Base-by-base conservation (phyloP, 2,888 invertebrate species). In the Psylliodes chrysocephalus region DNA sequence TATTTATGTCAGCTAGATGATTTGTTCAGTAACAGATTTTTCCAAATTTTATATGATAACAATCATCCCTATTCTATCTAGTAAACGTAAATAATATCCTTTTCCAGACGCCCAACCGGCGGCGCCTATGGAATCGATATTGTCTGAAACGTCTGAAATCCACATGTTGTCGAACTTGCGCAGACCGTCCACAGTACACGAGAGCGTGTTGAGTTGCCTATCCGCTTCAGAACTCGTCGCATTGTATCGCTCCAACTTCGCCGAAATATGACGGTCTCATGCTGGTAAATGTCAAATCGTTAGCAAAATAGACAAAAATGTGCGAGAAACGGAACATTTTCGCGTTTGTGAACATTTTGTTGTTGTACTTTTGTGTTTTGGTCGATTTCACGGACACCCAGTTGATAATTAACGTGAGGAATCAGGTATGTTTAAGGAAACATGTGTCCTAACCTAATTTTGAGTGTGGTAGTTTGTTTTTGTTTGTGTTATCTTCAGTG, bases 341-440 rank as follows among this genome's bases (percentile, higher is more conserved):
- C 14, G 18, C 46, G 46, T 63, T 47, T 38, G 25, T 44, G 40
- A 63, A 63, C 42, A 40, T 61, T 63, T 54, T 69, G 14, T 61
- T 74, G 66, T 56, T 69, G 54, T 65, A 73, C 55, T 54, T 71
- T 63, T 72, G 67, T 70, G 68, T 77, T 60, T 63, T 75, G 62
- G 62, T 73, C 64, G 67, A 71, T 65, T 70, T 73, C 51, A 72
- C 74, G 57, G 74, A 74, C 65, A 73, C 77, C 7, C 80, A 81
- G 70, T 72, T 81, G 47, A 75, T 81, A 54, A 81, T 81, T 57
- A 81, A 81, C 75, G 81, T 81, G 51, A 76, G 78, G 69, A 81
- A 81, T 75, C 81, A 81, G 81, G 81, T 81, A 68, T 73, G 75
- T 66, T 49, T 5, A 5, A 2, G 22, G 53, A 68, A 70, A 71